Conservation (phyloP, 2,113 vertebrate species). For the Eurypyga helias region DNA sequence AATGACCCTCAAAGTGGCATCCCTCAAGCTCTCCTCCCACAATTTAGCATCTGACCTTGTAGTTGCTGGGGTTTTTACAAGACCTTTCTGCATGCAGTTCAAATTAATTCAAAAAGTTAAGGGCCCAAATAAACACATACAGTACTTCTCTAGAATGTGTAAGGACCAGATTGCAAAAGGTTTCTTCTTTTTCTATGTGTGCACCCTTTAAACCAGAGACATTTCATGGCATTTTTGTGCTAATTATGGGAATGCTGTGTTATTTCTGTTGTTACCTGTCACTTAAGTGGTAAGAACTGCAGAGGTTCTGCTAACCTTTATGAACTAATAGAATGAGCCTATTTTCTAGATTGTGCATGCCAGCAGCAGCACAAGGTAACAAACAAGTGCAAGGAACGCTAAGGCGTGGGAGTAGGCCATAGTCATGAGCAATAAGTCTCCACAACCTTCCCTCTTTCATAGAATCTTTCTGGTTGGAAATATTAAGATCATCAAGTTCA, state of each 20-base stretch:
- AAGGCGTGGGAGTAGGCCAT: neutral
- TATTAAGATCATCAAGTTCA: too few species aligned
- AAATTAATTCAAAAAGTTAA: neutral
- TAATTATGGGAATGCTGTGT: rapidly evolving
- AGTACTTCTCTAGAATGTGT: neutral
- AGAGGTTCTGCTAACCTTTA: neutral
- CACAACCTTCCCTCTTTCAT: neutral
- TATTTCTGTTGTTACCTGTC: neutral
- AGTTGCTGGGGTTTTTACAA: neutral
- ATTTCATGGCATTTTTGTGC: neutral
- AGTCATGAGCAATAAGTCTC: neutral
- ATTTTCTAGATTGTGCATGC: neutral
- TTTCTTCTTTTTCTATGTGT: rapidly evolving
- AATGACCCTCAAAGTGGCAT: neutral
- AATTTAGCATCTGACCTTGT: neutral
- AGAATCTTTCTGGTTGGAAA: too few species aligned
- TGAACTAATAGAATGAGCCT: neutral
- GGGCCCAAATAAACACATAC: neutral
- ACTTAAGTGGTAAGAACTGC: neutral
- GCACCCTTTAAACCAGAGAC: neutral
- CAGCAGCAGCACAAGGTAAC: neutral
- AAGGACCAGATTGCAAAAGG: neutral
- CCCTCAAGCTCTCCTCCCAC: neutral
- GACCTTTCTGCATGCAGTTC: neutral
- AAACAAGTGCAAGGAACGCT: neutral